phyloP scores from a whole-genome alignment of 1,140 invertebrate species.

The Drosophila parabipectinata region DNA sequence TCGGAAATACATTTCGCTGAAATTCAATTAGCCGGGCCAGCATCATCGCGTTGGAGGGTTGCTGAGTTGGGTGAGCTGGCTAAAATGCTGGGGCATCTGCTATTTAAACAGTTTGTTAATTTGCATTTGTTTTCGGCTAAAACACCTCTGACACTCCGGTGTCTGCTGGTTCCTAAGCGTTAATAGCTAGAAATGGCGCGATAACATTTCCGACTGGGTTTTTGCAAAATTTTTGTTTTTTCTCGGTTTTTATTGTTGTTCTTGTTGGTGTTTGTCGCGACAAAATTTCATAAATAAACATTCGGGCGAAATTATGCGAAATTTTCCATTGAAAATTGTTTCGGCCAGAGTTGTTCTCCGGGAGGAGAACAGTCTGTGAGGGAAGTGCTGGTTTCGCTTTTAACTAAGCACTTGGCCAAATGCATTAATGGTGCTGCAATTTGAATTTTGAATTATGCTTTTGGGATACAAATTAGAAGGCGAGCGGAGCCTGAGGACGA shows the following conservation, averaged over 20 bases:
- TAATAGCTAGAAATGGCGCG: constrained; percentile 54
- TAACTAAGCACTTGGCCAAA: constrained; percentile 55
- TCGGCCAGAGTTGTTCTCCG: constrained; percentile 6
- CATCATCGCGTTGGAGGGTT: not conserved
- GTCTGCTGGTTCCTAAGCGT: constrained; percentile 11
- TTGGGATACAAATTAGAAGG: constrained; percentile 63
- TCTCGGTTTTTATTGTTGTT: not conserved
- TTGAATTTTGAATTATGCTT: constrained; percentile 75
- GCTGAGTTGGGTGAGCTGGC: not conserved
- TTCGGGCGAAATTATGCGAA: constrained; percentile 66
- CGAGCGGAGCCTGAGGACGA: constrained; percentile 7
- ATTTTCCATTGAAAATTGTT: constrained; percentile 48
- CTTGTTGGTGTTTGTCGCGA: constrained; percentile 31
- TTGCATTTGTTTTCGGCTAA: constrained; percentile 70
- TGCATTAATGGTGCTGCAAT: constrained; percentile 73
- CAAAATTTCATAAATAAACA: constrained; percentile 78
- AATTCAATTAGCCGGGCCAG: constrained; percentile 52
- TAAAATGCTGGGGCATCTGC: constrained; percentile 32
- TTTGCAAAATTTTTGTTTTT: constrained; percentile 11
- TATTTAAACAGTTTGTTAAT: constrained; percentile 74
- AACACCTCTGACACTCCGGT: constrained; percentile 50
- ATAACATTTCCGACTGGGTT: constrained; percentile 21
- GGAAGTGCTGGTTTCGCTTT: constrained; percentile 43
- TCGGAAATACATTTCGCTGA: constrained; percentile 31
- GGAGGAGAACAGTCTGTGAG: not conserved